These are phyloP conservation scores for Okamejei kenojei DNA, from an alignment of 2,797 vertebrate genomes.

Conservation along the genomic window DNA sequence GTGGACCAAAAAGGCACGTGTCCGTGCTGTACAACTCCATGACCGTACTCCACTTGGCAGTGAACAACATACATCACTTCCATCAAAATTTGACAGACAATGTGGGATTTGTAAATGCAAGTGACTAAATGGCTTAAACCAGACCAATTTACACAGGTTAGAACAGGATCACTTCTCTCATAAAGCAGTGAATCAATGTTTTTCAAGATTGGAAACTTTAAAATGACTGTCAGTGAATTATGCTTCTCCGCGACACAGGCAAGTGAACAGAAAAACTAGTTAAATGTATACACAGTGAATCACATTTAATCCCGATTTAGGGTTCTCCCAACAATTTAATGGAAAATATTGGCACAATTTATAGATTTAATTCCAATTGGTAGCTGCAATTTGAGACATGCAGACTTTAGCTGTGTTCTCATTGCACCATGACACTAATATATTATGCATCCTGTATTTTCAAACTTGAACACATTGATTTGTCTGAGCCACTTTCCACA, in stretches of 20 bases:
- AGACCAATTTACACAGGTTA: not conserved
- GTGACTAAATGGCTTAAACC: not conserved
- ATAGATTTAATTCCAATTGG: not conserved
- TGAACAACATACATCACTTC: not conserved
- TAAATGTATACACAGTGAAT: not conserved
- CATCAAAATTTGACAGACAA: not conserved
- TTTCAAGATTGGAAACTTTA: not conserved
- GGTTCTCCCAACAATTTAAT: no score
- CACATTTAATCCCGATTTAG: not conserved
- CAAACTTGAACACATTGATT: slow-evolving; percentile 8
- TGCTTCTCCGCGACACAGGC: not conserved
- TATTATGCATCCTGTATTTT: slow-evolving; percentile 12
- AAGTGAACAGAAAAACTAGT: not conserved
- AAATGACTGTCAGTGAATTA: not conserved
- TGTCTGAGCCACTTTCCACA: slow-evolving; percentile 52
- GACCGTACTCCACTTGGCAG: not conserved
- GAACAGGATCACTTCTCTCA: not conserved
- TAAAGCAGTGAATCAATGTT: not conserved
- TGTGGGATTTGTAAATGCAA: not conserved
- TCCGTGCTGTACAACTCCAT: no score
- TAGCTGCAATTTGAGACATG: not conserved
- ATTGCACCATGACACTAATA: no score
- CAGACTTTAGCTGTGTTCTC: no score
- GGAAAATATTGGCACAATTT: not conserved
- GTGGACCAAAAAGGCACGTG: no score